These are phyloP conservation scores for Parus major DNA, from an alignment of 2,113 vertebrate genomes.

Conservation along the genomic window DNA sequence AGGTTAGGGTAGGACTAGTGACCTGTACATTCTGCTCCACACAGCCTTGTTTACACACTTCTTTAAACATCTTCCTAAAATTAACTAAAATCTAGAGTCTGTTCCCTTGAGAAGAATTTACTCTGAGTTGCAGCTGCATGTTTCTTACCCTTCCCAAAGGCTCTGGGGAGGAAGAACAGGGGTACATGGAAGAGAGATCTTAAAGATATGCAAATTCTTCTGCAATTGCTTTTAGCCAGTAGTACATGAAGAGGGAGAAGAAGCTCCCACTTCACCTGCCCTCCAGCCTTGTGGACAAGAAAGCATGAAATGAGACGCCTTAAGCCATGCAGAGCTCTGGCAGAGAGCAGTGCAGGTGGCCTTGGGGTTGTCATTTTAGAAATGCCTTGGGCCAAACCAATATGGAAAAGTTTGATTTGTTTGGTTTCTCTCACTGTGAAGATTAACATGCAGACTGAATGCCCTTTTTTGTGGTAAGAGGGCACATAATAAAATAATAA, in stretches of 20 bases:
- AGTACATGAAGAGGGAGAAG: neutral
- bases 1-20: neutral
- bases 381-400: neutral
- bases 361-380: neutral
- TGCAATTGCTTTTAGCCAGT: neutral
- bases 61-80: neutral
- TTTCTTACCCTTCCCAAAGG: neutral
- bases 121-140: neutral
- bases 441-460: neutral
- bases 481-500: neutral
- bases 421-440: neutral
- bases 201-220: neutral
- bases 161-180: neutral
- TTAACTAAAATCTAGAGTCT: neutral
- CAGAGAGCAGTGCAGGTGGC: neutral
- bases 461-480: neutral
- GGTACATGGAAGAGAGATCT: neutral
- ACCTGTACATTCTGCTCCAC: neutral
- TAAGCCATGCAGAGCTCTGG: neutral
- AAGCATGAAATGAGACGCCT: neutral
- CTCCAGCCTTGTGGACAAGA: neutral
- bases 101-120: neutral
- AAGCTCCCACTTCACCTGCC: accelerated
- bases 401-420: neutral
- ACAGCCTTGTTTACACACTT: neutral